Base-by-base conservation (phyloP, 2,797 vertebrate species). In the Otus scops region DNA sequence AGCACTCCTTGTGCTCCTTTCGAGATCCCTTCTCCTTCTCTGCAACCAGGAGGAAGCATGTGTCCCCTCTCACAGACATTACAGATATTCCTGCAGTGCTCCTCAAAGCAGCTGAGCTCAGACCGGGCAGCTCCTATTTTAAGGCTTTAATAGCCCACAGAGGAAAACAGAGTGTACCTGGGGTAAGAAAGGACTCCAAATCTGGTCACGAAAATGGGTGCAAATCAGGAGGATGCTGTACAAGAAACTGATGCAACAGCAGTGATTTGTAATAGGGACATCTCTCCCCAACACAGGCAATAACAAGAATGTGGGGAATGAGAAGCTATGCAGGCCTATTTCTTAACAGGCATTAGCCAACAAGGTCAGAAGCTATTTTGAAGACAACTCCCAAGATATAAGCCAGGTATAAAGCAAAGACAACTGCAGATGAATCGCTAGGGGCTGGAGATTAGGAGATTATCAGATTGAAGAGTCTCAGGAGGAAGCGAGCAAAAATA, bases 381-480 rank as follows among this genome's bases (percentile, higher is more conserved):
- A 92, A 92, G 76, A 34, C 85, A 38, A 8, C 92, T 79, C 79
- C 89, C 63, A 70, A 57, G 73, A 81, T 41, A 5, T 94, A 96
- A 96, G 5, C 74, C 94, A 96, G 92, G 95, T 96, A 64, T 85
- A 89, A 95, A 88, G 88, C 86, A 81, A 94, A 96, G 74, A 67
- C 67, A 91, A 91, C 54, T 26, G 54, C 43, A 75, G 86, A 86
- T n/a, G 95, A 89, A 87, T 57, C 45, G 64, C 75, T 69, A 48
- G 89, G 88, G 92, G 30, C 88, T 83, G 61, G 61, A 84, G 93
- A 96, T 97, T 95, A 97, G 88, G 68, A 95, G 94, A 95, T 97
- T 95, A 96, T 87, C 87, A 88, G 94, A 92, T 94, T 92, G 92
- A 84, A 93, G 61, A 90, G 77, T 63, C 69, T 86, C 94, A 83